Percentiles rank a stretch among this genome's conserved stretches.
phyloP scores from a whole-genome alignment of 2,888 invertebrate genomes.

The Oeneis ivallda region DNA sequence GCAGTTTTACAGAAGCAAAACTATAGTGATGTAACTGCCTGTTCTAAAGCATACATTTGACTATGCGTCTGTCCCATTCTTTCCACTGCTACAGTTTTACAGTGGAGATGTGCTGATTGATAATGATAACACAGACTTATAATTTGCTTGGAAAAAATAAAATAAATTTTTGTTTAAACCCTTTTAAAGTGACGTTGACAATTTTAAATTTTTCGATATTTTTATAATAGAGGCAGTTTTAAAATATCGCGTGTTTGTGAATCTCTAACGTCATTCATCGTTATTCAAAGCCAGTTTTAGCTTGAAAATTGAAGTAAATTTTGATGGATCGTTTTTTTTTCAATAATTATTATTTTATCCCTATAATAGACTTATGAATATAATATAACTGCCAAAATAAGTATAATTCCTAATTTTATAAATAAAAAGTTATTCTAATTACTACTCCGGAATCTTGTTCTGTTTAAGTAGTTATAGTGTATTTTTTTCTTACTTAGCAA shows the following conservation, averaged over 20 bases:
- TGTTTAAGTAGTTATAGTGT: too few relatives aligned
- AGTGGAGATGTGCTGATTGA: too few relatives aligned
- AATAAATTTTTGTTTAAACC: neutral
- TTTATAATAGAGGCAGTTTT: neutral
- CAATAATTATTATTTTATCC: neutral
- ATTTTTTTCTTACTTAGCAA: too few relatives aligned
- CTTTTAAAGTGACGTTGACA: neutral
- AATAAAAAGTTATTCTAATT: neutral
- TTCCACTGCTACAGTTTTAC: too few relatives aligned
- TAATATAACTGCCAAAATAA: too few relatives aligned
- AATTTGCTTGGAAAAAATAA: neutral
- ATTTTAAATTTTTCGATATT: neutral
- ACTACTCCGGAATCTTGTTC: too few relatives aligned
- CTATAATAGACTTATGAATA: neutral
- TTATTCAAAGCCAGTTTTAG: conserved; percentile 4
- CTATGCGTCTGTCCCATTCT: too few relatives aligned
- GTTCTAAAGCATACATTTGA: too few relatives aligned
- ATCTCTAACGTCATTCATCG: conserved; percentile 5
- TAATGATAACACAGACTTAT: too few relatives aligned
- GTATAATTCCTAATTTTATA: neutral
- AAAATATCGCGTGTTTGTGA: conserved; percentile 2
- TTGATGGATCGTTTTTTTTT: conserved; percentile 1
- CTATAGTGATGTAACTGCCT: too few relatives aligned
- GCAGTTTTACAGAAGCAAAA: too few relatives aligned
- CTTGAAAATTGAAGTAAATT: neutral